Evolutionary conservation across 2,888 invertebrate genomes (phyloP), one percentile per base, ranked within the genome.

Genomic region (Nudaria mundana): DNA sequence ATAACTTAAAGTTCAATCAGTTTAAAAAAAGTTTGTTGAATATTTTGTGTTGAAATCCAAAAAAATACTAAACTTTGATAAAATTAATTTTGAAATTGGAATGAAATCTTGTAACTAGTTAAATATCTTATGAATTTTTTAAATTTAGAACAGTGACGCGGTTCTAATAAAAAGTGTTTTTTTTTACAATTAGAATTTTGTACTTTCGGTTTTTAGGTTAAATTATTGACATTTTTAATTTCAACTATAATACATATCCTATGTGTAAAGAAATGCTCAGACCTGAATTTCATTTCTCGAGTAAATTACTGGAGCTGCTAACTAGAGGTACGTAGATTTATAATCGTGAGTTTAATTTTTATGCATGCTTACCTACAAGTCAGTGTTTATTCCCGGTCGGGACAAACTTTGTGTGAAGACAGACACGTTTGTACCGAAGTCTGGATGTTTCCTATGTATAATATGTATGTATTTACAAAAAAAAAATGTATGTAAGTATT

Each of bases 271-370:
- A 58, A 44, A 85, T 87, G 84, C 81, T 85, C 42, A 64, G 63
- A 8, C 72, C 80, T 24, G 86, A 84, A 44, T 88, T 82, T 62
- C 87, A 84, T 66, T 88, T 87, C 56, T 87, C 87, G 5, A 86
- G 86, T 52, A 88, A 88, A 64, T 52, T 88, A 3, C 56, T 86
- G 50, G 85, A 86, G 52, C 67, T 88, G 33, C 60, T 88, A n/a
- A 87, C 87, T 4, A 81, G 71, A 86, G 87, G 87, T 83, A 70
- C 34, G 35, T 18, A 38, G 6, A 2, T 2, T 7, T 20, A 3
- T n/a, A n/a, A n/a, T n/a, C n/a, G n/a, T n/a, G n/a, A n/a, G n/a
- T n/a, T n/a, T n/a, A n/a, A n/a, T n/a, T n/a, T n/a, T n/a, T n/a
- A n/a, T n/a, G n/a, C n/a, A n/a, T n/a, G n/a, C n/a, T n/a, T n/a